phyloP scores from a whole-genome alignment of 1,140 invertebrate species.

The Drosophila lacteicornis region DNA sequence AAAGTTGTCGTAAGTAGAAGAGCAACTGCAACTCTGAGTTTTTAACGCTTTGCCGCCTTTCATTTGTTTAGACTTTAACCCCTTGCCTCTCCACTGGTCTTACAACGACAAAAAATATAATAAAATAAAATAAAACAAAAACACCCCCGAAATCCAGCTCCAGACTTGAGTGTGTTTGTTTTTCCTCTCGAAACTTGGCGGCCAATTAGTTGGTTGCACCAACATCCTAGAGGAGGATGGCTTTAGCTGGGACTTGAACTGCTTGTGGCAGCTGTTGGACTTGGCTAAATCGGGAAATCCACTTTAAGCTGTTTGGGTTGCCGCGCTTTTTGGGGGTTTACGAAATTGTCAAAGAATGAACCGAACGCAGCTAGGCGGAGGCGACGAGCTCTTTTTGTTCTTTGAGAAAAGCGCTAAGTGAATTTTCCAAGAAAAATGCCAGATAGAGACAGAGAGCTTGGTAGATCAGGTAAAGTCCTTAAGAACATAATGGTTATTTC shows the following conservation, averaged over 20 bases:
- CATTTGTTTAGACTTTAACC: conserved; percentile 68
- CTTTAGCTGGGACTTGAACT: conserved; percentile 26
- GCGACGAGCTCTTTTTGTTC: conserved; percentile 1
- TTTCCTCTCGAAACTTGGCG: conserved; percentile 51
- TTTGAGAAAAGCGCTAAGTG: conserved; percentile 9
- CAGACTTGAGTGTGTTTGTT: conserved; percentile 44
- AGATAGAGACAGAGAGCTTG: neutral
- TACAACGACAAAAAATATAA: neutral
- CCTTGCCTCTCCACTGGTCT: conserved; percentile 17
- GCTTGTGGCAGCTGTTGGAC: conserved; percentile 43
- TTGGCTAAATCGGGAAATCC: conserved; percentile 53
- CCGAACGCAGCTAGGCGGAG: neutral
- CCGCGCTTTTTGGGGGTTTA: conserved; percentile 6
- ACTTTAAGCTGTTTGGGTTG: conserved; percentile 51
- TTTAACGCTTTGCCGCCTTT: conserved; percentile 76
- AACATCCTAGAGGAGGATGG: conserved; percentile 5
- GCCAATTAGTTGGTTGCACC: conserved; percentile 49
- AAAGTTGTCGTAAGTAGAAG: conserved; percentile 53
- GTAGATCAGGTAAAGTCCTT: conserved; percentile 13
- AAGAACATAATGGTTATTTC: conserved; percentile 5
- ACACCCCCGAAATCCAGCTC: conserved; percentile 18
- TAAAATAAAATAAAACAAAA: conserved; percentile 12
- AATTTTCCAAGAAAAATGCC: neutral
- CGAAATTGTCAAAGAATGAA: conserved; percentile 38
- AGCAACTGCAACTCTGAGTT: conserved; percentile 62